Evolutionary conservation across 92 coral and sea anemone genomes (phyloP), one percentile per base, ranked within the genome.

Genomic region (Pocillopora grandis): DNA sequence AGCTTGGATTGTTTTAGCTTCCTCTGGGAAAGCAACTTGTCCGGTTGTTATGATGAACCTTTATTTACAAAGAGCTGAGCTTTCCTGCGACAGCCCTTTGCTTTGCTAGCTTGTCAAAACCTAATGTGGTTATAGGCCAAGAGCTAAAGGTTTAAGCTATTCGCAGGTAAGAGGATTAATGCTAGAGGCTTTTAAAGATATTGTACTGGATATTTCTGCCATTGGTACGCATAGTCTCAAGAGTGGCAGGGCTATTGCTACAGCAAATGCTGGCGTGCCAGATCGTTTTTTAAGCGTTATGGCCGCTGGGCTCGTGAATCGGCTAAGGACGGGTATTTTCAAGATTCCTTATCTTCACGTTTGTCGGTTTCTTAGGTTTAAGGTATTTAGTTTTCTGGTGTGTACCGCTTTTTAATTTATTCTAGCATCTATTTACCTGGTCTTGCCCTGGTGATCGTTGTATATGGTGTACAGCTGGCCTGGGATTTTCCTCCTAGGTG

Each of bases 101-200:
- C n/a, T 62, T 20, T 62, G 66, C 12, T 64, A 18, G 62, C 20
- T 73, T 16, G 18, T 61, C 7, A 73, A 73, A 52, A 73, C 77
- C 17, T 49, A 73, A 52, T 73, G 49, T 70, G 75, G 49, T 70
- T 70, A 70, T 11, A 70, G 31, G 75, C 75, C 75, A 1, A 70
- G 23, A 18, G 16, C 62, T 52, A 49, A 49, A 73, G 62, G 36
- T 52, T 16, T 62, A 62, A 14, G 66, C n/a, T 62, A 62, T 62
- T 12, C 7, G 18, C 14, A n/a, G 66, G 0, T 15, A 49, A 52
- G 31, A 23, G 33, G 19, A 73, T 33, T 73, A 17, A 33, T 52
- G 2, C 12, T 73, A 2, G 15, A 73, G 62, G 55, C 62, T 52
- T 73, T 73, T 73, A 19, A 4, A 72, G 62, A 16, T 59, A 59